Conservation (phyloP, 2,888 invertebrate species). For the Pseudococcus jackbeardsleyi region DNA sequence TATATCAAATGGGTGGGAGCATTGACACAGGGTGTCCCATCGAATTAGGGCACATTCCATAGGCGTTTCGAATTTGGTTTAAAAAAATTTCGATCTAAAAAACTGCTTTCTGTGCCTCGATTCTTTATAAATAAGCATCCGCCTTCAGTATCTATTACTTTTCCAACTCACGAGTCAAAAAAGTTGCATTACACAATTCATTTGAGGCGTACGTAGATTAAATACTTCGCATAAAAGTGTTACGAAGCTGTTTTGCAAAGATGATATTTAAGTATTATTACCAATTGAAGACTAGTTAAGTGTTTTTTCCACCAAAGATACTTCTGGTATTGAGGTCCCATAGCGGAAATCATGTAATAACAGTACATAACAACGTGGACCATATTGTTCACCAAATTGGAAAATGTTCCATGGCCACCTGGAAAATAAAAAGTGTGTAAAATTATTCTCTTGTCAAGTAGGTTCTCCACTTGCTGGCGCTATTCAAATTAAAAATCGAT, state of each 20-base stretch:
- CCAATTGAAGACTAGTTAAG: constrained; percentile 86
- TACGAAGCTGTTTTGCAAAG: no score
- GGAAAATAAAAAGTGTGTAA: constrained; percentile 66
- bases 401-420: constrained; percentile 92
- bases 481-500: not conserved
- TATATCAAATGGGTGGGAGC: no score
- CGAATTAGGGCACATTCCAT: no score
- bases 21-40: no score
- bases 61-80: no score
- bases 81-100: no score
- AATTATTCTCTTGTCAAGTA: not conserved
- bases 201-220: no score
- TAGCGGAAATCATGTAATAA: constrained; percentile 88
- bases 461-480: not conserved
- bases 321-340: constrained; percentile 88
- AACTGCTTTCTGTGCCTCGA: no score
- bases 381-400: constrained; percentile 86
- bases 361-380: constrained; percentile 90
- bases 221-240: not conserved
- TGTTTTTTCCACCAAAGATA: constrained; percentile 93
- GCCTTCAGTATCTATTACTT: no score
- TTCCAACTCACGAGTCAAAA: no score
- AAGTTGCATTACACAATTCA: no score
- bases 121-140: no score
- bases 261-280: constrained; percentile 71